Percentiles rank a stretch among this genome's conserved stretches.
These are phyloP conservation scores for Callopanchax toddi DNA, from an alignment of 2,113 vertebrate genomes.

Conservation along the genomic window DNA sequence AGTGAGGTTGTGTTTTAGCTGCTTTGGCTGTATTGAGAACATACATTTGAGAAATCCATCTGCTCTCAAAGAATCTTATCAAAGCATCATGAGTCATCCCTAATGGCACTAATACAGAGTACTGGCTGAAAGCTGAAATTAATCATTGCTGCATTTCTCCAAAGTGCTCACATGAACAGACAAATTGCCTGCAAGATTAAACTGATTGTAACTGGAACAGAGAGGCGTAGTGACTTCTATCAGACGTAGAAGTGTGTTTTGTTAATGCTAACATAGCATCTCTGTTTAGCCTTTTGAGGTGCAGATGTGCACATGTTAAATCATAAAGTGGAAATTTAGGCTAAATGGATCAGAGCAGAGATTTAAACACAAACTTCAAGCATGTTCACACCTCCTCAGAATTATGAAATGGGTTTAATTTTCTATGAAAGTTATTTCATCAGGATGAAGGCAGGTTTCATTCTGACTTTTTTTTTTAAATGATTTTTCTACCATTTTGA, in stretches of 20 bases:
- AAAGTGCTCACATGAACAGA: constrained; percentile 2
- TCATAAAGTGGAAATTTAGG: background rate
- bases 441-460: too few species aligned
- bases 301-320: background rate
- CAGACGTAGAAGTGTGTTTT: background rate
- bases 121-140: background rate
- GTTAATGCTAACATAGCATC: background rate
- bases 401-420: too few species aligned
- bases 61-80: background rate
- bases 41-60: background rate
- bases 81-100: background rate
- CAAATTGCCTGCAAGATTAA: constrained; percentile 21
- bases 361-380: background rate
- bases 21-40: background rate
- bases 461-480: too few species aligned
- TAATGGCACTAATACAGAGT: background rate
- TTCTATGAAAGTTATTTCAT: too few species aligned
- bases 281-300: constrained; percentile 3
- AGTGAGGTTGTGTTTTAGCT: background rate
- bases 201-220: constrained; percentile 15
- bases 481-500: too few species aligned
- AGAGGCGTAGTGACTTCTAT: background rate
- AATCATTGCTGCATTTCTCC: constrained; percentile 1
- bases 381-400: too few species aligned
- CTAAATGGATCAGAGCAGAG: background rate